Evolutionary conservation across 2,888 invertebrate species (phyloP).

Genomic region (Electrophaes corylata): DNA sequence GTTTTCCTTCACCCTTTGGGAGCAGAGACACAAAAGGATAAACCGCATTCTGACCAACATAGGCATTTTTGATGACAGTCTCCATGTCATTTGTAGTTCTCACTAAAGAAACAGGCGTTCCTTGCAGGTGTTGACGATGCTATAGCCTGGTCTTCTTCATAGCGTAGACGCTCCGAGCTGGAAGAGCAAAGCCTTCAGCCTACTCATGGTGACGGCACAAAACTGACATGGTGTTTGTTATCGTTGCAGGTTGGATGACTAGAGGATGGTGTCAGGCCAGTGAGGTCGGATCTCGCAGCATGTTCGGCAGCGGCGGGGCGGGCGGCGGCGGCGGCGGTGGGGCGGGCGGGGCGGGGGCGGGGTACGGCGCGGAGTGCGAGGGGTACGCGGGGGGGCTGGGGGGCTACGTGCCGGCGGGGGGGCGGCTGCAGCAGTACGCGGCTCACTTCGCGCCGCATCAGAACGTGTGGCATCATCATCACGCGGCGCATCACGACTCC

Average conservation of each 20-base stretch:
- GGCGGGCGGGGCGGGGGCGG: slow-evolving; percentile 57
- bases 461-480: slow-evolving; percentile 77
- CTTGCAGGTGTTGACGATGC: no score
- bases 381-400: slow-evolving; percentile 68
- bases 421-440: slow-evolving; percentile 77
- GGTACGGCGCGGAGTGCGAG: slow-evolving; percentile 62
- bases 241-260: slow-evolving; percentile 35
- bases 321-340: slow-evolving; percentile 40
- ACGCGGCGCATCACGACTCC: slow-evolving; percentile 70
- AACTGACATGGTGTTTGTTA: neutral
- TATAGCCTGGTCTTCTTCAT: no score
- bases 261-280: slow-evolving; percentile 34
- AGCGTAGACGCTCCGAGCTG: no score
- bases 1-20: no score
- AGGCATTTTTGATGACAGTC: no score
- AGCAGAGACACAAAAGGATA: no score
- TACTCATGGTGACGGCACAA: no score
- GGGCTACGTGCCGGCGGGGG: slow-evolving; percentile 69
- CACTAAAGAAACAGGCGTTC: no score
- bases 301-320: slow-evolving; percentile 22
- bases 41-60: no score
- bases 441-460: slow-evolving; percentile 78
- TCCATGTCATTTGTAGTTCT: no score
- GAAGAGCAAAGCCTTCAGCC: no score
- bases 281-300: slow-evolving; percentile 38